Base-by-base conservation (phyloP, 1,140 invertebrate genomes). In the Drosophila nigromelanica region DNA sequence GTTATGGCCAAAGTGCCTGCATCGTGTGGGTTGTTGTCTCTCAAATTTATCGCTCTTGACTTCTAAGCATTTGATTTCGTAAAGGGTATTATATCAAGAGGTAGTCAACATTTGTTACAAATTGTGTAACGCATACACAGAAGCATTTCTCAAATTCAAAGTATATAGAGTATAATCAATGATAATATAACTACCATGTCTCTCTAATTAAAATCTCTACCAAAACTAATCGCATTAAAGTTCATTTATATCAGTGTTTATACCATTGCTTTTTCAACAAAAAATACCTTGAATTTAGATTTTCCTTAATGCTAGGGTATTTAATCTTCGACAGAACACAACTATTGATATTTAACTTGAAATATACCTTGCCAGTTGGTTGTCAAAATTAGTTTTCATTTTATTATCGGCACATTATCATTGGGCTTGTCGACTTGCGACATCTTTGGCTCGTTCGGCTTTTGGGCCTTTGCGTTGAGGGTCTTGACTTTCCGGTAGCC, bases 331-430 rank as follows among this genome's bases (percentile, higher is more conserved):
- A 7, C 40, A 0, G 5, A n/a, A 11, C 14, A 12, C 8, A 12
- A 3, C 30, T 42, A 45, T 52, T 54, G 39, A 18, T 59, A 51
- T 70, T 51, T 79, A 48, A 55, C 67, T 47, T 60, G 35, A 73
- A 60, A 73, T 73, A 56, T 78, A 78, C 71, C 79, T 74, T 67
- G 73, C 61, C 71, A 62, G 58, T 54, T 42, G 60, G 63, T 73
- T 81, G 80, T 83, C 80, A 79, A 82, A 82, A 82, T 82, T 83
- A 78, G 80, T 83, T 82, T 76, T 75, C 58, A 76, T 83, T 82
- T 80, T 82, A 82, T 83, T 70, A 82, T 74, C 70, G 51, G 64
- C 79, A 82, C 74, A 67, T 78, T 67, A 58, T 73, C 45, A 42
- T 52, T 62, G 59, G 18, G 33, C 48, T 50, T 47, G 48, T 62